Conservation (phyloP, 2,888 invertebrate species). For the Frankliniella intonsa region DNA sequence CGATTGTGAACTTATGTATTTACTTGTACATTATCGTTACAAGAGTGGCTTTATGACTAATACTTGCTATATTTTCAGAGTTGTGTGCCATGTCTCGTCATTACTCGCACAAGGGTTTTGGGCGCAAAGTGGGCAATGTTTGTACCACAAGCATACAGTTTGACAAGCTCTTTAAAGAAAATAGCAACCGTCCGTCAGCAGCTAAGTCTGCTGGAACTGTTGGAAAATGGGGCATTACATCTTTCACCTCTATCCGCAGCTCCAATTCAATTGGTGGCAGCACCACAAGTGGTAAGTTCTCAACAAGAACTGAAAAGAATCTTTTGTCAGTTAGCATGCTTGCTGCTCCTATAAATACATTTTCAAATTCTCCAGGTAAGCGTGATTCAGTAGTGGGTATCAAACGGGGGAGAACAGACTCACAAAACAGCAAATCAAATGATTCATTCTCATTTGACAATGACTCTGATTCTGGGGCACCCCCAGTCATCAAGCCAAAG, state of each 20-base stretch:
- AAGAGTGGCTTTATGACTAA: too few species aligned
- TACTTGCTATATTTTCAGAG: background rate
- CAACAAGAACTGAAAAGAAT: background rate
- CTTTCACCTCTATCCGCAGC: constrained; percentile 84
- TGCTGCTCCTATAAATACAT: too few species aligned
- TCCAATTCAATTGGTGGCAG: constrained; percentile 48
- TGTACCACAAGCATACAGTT: constrained; percentile 55
- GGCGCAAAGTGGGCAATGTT: constrained; percentile 11
- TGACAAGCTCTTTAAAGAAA: constrained; percentile 64
- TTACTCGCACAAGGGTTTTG: background rate
- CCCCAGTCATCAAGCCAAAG: constrained; percentile 54
- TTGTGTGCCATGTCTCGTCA: background rate
- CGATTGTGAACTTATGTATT: too few species aligned
- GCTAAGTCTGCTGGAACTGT: constrained; percentile 86
- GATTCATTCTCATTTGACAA: constrained; percentile 27
- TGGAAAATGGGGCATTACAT: constrained; percentile 92
- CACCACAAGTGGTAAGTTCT: background rate
- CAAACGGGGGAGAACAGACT: constrained; percentile 2
- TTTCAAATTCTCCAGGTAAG: background rate
- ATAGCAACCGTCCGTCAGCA: constrained; percentile 81
- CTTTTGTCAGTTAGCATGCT: too few species aligned
- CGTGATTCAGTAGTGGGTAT: background rate
- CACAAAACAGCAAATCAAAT: constrained; percentile 9
- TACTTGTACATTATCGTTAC: too few species aligned
- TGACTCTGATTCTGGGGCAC: background rate